Percentiles rank a stretch among this genome's conserved stretches.
phyloP scores from a whole-genome alignment of 1,140 invertebrate genomes.

The Drosophila kurseongensis region DNA sequence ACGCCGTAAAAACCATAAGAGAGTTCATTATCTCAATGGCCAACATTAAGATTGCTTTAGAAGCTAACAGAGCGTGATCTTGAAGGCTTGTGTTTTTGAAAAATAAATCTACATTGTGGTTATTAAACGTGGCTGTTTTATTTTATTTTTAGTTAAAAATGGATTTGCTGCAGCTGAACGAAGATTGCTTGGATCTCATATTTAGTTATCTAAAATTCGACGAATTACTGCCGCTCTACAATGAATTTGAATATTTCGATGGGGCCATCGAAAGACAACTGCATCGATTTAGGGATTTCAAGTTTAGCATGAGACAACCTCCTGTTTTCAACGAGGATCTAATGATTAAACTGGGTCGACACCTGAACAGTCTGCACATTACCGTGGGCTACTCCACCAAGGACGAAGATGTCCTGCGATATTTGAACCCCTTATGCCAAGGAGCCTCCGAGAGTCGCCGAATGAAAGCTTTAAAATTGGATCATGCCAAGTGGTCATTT shows the following conservation, averaged over 20 bases:
- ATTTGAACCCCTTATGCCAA: constrained; percentile 30
- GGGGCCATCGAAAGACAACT: constrained; percentile 54
- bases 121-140: not conserved
- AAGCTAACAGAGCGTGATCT: not conserved
- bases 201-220: constrained; percentile 43
- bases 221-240: constrained; percentile 35
- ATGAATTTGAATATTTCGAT: constrained; percentile 36
- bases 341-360: constrained; percentile 33
- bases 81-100: constrained; percentile 3
- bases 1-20: not conserved
- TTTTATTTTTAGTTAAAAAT: constrained; percentile 2
- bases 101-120: not conserved
- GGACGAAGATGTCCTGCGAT: not conserved
- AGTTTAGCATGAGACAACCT: constrained; percentile 56
- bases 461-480: constrained; percentile 41
- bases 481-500: constrained; percentile 36
- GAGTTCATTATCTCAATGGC: constrained; percentile 2
- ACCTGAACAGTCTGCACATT: constrained; percentile 47
- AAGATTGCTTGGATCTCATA: constrained; percentile 59
- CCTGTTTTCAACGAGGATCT: constrained; percentile 21
- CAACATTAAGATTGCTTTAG: not conserved
- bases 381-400: constrained; percentile 61
- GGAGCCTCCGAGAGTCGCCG: constrained; percentile 39
- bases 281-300: constrained; percentile 32
- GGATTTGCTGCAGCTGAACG: constrained; percentile 38